phyloP scores from a whole-genome alignment of 2,888 invertebrate species.

The Euphydryas editha region DNA sequence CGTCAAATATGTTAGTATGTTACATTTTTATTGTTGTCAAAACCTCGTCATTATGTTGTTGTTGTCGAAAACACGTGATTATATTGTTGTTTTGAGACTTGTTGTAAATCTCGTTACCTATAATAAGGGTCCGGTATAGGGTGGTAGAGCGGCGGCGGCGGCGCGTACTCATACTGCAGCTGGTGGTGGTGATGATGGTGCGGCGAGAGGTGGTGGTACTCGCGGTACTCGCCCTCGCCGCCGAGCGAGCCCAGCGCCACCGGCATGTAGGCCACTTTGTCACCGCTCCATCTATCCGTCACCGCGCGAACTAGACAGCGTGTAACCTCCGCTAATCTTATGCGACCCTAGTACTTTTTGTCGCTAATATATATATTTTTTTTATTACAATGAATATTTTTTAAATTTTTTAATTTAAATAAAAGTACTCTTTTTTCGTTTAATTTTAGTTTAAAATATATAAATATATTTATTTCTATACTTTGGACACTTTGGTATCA shows the following conservation, averaged over 20 bases:
- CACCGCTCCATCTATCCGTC: slow-evolving; percentile 80
- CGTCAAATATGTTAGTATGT: no score
- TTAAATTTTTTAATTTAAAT: slow-evolving; percentile 29
- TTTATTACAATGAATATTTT: slow-evolving; percentile 2
- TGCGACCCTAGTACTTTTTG: slow-evolving; percentile 27
- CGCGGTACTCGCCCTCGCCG: slow-evolving; percentile 85
- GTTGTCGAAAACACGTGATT: no score
- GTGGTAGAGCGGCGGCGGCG: slow-evolving; percentile 76
- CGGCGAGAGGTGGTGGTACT: slow-evolving; percentile 77
- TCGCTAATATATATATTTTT: slow-evolving; percentile 14
- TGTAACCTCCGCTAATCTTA: slow-evolving; percentile 3
- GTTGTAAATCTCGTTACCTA: slow-evolving; percentile 57
- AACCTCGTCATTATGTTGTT: no score
- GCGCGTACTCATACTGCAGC: slow-evolving; percentile 82
- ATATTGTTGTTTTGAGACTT: background rate
- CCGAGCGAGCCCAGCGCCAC: slow-evolving; percentile 86
- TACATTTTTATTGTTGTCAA: no score
- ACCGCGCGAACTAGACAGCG: slow-evolving; percentile 35
- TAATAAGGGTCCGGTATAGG: slow-evolving; percentile 74
- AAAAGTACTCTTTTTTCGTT: background rate
- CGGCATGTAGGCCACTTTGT: slow-evolving; percentile 86
- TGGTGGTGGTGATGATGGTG: slow-evolving; percentile 68
- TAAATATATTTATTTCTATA: slow-evolving; percentile 32
- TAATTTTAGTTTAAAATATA: slow-evolving; percentile 5
- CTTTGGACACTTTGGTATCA: slow-evolving; percentile 63